Conservation (phyloP, 1,140 invertebrate species). For the Leptoteleia sp. region DNA sequence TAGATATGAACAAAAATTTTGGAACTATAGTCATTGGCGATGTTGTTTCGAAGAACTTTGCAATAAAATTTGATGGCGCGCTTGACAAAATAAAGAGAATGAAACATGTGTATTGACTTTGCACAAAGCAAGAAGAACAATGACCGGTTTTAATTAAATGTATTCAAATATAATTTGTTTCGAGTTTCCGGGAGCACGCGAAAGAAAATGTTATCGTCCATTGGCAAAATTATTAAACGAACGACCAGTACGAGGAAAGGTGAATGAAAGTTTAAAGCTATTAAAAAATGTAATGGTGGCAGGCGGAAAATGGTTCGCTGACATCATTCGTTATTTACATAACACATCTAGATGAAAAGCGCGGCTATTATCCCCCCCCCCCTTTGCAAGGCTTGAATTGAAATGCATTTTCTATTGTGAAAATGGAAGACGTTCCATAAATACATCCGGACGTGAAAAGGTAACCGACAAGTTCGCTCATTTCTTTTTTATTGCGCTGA, state of each 20-base stretch:
- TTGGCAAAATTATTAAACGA: conserved; percentile 10
- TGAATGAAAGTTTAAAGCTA: conserved; percentile 17
- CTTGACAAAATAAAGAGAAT: no score
- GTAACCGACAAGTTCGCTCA: conserved; percentile 30
- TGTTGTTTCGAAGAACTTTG: no score
- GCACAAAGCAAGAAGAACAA: no score
- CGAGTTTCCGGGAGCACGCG: not conserved
- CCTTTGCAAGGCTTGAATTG: conserved; percentile 33
- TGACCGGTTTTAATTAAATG: conserved; percentile 2
- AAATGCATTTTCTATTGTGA: conserved; percentile 34
- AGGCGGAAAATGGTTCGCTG: conserved; percentile 27
- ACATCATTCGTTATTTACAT: conserved; percentile 34
- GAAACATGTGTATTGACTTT: no score
- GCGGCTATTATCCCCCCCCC: conserved; percentile 31
- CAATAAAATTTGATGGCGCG: no score
- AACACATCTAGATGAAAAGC: conserved; percentile 37
- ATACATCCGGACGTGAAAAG: conserved; percentile 34
- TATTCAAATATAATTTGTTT: not conserved
- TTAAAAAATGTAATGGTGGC: conserved; percentile 24
- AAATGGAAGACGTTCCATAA: conserved; percentile 41
- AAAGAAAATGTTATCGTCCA: conserved; percentile 8
- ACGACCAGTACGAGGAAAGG: conserved; percentile 3
- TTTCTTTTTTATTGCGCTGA: conserved; percentile 19
- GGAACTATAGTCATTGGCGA: no score
- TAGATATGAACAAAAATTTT: no score